Evolutionary conservation across 2,888 invertebrate genomes (phyloP).

Genomic region (Vandiemenella viatica): DNA sequence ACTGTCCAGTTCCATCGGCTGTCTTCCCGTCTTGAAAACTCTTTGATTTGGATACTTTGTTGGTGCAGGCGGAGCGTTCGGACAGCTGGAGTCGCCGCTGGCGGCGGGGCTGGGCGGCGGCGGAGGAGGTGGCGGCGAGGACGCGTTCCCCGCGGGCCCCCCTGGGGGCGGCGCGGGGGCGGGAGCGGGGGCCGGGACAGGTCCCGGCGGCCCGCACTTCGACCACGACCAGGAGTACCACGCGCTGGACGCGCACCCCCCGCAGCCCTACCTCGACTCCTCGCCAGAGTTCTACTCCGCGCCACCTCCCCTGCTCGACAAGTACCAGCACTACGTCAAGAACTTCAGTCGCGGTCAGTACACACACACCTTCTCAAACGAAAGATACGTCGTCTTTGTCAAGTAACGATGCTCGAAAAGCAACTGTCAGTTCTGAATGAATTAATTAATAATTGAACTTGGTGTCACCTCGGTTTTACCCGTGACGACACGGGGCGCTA

Average conservation of each 20-base stretch:
- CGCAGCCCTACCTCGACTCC: conserved; percentile 44
- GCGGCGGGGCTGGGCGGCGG: conserved; percentile 7
- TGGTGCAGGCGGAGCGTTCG: conserved; percentile 21
- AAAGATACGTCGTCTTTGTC: too few relatives aligned
- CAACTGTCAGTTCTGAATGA: too few relatives aligned
- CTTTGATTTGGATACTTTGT: too few relatives aligned
- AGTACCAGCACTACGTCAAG: conserved; percentile 57
- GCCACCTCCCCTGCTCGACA: conserved; percentile 39
- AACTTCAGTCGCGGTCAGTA: conserved; percentile 52
- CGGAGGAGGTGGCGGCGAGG: conserved; percentile 8
- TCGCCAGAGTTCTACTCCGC: conserved; percentile 62
- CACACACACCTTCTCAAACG: too few relatives aligned
- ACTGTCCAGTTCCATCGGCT: too few relatives aligned
- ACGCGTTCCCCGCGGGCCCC: conserved; percentile 14
- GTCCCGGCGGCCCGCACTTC: conserved; percentile 22
- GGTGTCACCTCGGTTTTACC: too few relatives aligned
- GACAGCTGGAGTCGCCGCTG: neutral
- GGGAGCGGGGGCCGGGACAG: conserved; percentile 25
- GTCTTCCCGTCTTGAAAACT: neutral
- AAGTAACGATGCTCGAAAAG: too few relatives aligned
- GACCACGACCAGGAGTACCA: conserved; percentile 42
- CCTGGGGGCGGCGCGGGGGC: conserved; percentile 9
- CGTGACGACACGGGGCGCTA: too few relatives aligned
- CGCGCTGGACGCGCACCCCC: conserved; percentile 35
- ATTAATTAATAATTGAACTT: too few relatives aligned